phyloP scores from a whole-genome alignment of 2,888 invertebrate species.

The Trissonchulus sp. region DNA sequence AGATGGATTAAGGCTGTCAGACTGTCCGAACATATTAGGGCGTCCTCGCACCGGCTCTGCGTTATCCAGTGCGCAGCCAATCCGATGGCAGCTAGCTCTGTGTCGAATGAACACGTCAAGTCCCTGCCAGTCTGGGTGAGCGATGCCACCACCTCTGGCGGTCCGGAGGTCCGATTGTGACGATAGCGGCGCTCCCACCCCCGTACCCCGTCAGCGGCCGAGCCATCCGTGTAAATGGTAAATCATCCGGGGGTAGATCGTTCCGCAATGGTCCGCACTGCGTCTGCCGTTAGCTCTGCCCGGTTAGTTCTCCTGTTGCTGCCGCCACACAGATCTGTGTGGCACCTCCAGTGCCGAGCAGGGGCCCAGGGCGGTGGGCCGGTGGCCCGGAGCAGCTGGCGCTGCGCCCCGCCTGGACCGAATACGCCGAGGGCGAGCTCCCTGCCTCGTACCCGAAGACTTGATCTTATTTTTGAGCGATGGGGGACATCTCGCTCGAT shows the following conservation, averaged over 20 bases:
- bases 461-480: too few species aligned
- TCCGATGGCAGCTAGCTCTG: not conserved
- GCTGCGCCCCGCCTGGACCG: too few species aligned
- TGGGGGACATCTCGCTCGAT: too few species aligned
- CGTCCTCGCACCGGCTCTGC: not conserved
- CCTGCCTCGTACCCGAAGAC: too few species aligned
- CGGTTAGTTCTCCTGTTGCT: too few species aligned
- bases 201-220: not conserved
- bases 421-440: too few species aligned
- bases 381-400: too few species aligned
- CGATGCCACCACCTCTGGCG: not conserved
- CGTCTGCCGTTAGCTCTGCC: too few species aligned
- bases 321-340: too few species aligned
- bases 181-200: not conserved
- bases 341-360: too few species aligned
- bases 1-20: not conserved
- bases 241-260: not conserved
- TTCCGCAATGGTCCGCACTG: too few species aligned
- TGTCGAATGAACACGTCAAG: not conserved
- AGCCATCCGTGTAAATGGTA: constrained; percentile 5
- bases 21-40: not conserved
- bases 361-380: too few species aligned
- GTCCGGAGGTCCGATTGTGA: not conserved
- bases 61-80: not conserved
- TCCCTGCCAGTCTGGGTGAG: not conserved